Evolutionary conservation across 1,140 invertebrate genomes (phyloP), one percentile per base, ranked within the genome.

Genomic region (Doryteuthis pealeii): DNA sequence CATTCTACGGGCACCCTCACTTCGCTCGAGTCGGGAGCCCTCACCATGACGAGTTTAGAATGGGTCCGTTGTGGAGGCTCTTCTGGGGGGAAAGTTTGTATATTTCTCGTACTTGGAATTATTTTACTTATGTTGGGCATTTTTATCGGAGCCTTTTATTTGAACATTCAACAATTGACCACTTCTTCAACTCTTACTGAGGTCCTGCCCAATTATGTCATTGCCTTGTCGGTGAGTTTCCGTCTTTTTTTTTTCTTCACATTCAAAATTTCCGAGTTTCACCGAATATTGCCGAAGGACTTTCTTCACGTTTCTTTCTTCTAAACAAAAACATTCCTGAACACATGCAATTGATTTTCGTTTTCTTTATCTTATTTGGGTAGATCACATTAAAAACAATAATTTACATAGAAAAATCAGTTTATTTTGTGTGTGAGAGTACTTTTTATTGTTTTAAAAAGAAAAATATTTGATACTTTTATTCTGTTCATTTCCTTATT

Each of bases 141-240:
- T 28, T n/a, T 62, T 22, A 62, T 62, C 54, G 54, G 54, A 22
- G 54, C 22, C 22, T 62, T 62, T 62, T 62, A 62, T 28, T 22
- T 62, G 12, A 62, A 62, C 54, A 62, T 62, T 22, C 54, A 62
- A 28, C 54, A 62, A 62, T n/a, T 62, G 22, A 62, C 54, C 54
- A 62, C 12, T n/a, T 62, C 54, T 28, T 62, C 54, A 22, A 18
- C 18, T 62, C 54, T 62, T 22, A 62, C 54, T 5, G 54, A 62
- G 18, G 18, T 62, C 54, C 54, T 62, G 18, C 54, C 54, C 12
- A 62, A 22, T 28, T 62, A 62, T 28, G 54, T 62, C 54, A 62
- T n/a, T 62, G 54, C 54, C 12, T 62, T 62, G 26, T 62, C 54
- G 10, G 54, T 62, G 26, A 62, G 54, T 62, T 22, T 22, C 26